phyloP scores from a whole-genome alignment of 2,797 vertebrate species.

The Falco novaeseelandiae region DNA sequence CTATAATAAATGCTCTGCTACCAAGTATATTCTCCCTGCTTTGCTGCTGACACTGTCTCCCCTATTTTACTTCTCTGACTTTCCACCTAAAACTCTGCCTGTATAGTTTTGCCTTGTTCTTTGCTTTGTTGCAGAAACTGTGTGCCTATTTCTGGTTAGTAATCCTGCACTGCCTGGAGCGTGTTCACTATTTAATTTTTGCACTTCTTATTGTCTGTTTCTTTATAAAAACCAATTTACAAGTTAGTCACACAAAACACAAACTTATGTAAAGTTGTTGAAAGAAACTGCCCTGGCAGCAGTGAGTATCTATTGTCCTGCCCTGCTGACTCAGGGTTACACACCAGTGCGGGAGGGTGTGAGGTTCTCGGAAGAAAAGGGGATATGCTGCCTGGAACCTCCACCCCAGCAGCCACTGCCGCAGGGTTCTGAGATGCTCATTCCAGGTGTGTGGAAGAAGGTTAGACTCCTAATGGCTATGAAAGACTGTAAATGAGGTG shows the following conservation, averaged over 20 bases:
- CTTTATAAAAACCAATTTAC: background rate
- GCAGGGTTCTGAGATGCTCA: background rate
- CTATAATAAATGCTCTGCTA: background rate
- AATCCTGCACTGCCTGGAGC: background rate
- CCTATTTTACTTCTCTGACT: background rate
- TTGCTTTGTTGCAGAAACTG: background rate
- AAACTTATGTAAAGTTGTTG: background rate
- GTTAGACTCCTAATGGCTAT: background rate
- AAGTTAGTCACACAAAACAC: background rate
- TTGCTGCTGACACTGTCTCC: background rate
- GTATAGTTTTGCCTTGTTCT: background rate
- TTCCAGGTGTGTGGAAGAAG: background rate
- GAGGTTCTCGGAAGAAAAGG: background rate
- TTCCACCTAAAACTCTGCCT: background rate
- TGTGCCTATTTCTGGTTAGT: background rate
- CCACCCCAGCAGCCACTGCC: background rate
- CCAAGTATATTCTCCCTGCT: background rate
- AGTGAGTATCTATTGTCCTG: background rate
- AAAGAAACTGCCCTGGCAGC: background rate
- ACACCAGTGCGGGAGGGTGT: background rate
- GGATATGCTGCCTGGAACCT: accelerated
- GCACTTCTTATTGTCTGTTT: background rate
- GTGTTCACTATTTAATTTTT: background rate
- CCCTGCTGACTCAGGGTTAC: background rate
- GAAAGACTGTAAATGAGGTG: background rate